Evolutionary conservation across 2,888 invertebrate genomes (phyloP).

Genomic region (Drosophila yooni): DNA sequence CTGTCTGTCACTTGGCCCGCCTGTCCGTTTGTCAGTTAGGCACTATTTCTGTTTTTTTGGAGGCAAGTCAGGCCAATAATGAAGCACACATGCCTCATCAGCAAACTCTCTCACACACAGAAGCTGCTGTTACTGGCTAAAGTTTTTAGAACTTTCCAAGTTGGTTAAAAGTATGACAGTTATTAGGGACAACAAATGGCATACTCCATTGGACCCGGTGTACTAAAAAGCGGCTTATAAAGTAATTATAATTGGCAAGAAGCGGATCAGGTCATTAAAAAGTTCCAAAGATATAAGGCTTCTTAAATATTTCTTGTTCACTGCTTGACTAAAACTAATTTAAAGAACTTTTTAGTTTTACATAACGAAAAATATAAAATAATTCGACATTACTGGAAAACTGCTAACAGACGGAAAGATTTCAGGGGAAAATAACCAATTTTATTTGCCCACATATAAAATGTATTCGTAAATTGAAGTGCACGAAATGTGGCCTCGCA

Average conservation of each 20-base stretch:
- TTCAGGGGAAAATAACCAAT: neutral
- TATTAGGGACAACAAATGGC: conserved; percentile 29
- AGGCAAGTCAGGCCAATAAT: conserved; percentile 48
- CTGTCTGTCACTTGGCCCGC: conserved; percentile 21
- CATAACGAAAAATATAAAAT: neutral
- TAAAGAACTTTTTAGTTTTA: neutral
- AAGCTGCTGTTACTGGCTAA: conserved; percentile 18
- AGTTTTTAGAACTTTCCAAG: conserved; percentile 43
- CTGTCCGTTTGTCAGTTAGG: conserved; percentile 42
- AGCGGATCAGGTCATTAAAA: conserved; percentile 40
- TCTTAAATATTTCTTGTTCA: neutral
- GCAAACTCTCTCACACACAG: neutral
- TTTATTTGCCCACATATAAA: neutral
- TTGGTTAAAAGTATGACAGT: conserved; percentile 39
- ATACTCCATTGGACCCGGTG: conserved; percentile 34
- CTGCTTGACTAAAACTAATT: neutral
- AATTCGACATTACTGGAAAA: neutral
- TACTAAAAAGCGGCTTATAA: conserved; percentile 41
- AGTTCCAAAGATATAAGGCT: conserved; percentile 15
- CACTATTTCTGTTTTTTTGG: conserved; percentile 39
- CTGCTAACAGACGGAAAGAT: neutral
- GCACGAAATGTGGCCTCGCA: neutral
- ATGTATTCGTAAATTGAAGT: neutral
- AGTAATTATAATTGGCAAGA: conserved; percentile 28
- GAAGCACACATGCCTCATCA: conserved; percentile 9